Evolutionary conservation across 23 tunicate genomes (phyloP), one percentile per base, ranked within the genome.

Genomic region (Aplidium turbinatum): DNA sequence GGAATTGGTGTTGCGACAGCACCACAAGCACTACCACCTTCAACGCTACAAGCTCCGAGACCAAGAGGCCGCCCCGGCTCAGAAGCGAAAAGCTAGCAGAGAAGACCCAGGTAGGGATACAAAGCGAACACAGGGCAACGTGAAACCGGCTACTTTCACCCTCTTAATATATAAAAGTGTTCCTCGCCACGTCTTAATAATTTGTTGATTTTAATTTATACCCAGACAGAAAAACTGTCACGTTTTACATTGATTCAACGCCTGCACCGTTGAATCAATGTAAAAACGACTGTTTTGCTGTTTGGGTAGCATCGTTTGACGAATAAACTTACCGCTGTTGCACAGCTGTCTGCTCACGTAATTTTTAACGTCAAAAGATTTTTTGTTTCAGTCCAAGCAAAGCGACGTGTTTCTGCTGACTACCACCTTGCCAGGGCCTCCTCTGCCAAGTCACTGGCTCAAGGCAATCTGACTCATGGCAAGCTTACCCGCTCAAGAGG

Each of bases 1-100:
- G 20, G 82, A 88, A 76, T 60, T 68, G 11, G 65, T 75, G 33
- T 56, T 88, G 35, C 46, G 72, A 21, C 83, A 79, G 29, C 96
- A 88, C 53, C 96, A 88, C 39, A 81, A 76, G 55, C 82, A 88
- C 39, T 88, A 70, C 48, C 96, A 87, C 66, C 75, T 70, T 33
- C 85, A 73, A 47, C 58, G 86, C 42, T 85, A 85, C 32, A 77
- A 85, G 42, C 83, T 85, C 22, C 62, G 91, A 3, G 91, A 76
- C 26, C 91, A 76, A 73, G 91, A 85, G 16, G 35, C 62, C 18
- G 63, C 78, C 0, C 54, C 78, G 20, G 34, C 83, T 0, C 16
- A 35, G 1, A 85, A 85, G 46, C 47, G 91, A 31, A 83, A 75
- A 66, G 70, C 81, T 4, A 65, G 81, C 19, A 75, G 57, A 31